Evolutionary conservation across 2,888 invertebrate species (phyloP).

Genomic region (Sesia apiformis): DNA sequence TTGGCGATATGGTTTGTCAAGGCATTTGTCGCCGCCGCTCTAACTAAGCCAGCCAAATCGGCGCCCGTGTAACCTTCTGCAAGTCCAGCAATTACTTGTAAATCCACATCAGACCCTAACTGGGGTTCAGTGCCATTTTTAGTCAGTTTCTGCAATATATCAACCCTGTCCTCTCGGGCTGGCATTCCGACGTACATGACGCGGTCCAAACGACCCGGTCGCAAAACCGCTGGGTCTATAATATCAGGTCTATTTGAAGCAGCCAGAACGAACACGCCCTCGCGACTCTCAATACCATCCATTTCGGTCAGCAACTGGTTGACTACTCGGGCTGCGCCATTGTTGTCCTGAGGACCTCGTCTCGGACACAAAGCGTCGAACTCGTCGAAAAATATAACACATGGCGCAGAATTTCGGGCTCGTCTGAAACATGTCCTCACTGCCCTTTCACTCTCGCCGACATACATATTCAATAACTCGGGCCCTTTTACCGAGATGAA

Average conservation of each 20-base stretch:
- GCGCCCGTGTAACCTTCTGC: slow-evolving; percentile 93
- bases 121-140: slow-evolving; percentile 89
- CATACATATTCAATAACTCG: slow-evolving; percentile 98
- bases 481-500: slow-evolving; percentile 99
- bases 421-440: slow-evolving; percentile 96
- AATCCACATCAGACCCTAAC: slow-evolving; percentile 83
- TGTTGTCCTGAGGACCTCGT: slow-evolving; percentile 82
- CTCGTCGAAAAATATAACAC: slow-evolving; percentile 99
- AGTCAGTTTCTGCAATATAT: slow-evolving; percentile 91
- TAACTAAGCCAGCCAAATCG: slow-evolving; percentile 91
- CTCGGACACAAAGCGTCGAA: slow-evolving; percentile 96
- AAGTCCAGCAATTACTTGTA: slow-evolving; percentile 80
- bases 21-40: slow-evolving; percentile 89
- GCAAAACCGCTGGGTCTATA: slow-evolving; percentile 94
- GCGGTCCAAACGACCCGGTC: slow-evolving; percentile 92
- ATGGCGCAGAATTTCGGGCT: slow-evolving; percentile 95
- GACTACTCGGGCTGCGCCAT: slow-evolving; percentile 89
- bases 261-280: slow-evolving; percentile 95
- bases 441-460: slow-evolving; percentile 98
- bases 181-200: slow-evolving; percentile 94
- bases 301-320: slow-evolving; percentile 98
- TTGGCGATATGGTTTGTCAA: slow-evolving; percentile 83
- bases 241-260: slow-evolving; percentile 98
- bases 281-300: slow-evolving; percentile 95
- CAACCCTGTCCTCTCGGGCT: slow-evolving; percentile 82